These are phyloP conservation scores for Chymomyza procnemis DNA, from an alignment of 2,888 invertebrate genomes.

Conservation along the genomic window DNA sequence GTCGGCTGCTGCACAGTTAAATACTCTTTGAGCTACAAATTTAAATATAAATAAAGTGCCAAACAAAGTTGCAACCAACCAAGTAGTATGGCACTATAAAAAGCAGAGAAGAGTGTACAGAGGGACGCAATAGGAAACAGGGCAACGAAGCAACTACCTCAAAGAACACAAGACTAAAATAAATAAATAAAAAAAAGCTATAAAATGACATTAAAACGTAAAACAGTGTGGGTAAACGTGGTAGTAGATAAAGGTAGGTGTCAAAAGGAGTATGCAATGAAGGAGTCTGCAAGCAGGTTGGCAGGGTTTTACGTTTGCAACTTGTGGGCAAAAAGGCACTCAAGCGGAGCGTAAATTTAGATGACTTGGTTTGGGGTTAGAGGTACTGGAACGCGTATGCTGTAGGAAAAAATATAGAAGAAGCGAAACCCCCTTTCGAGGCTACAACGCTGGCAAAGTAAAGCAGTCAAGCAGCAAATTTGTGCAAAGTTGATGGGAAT, in stretches of 20 bases:
- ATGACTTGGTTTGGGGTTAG: background rate
- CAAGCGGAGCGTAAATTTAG: background rate
- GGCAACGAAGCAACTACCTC: conserved; percentile 11
- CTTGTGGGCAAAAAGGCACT: background rate
- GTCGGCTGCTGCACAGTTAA: conserved; percentile 46
- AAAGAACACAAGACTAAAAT: conserved; percentile 44
- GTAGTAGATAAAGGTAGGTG: conserved; percentile 30
- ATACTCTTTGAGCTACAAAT: conserved; percentile 69
- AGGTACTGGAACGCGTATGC: background rate
- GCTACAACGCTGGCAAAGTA: background rate
- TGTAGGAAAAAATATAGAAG: too few species aligned
- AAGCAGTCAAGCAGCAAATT: background rate
- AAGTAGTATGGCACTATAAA: conserved; percentile 33
- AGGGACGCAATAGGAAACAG: conserved; percentile 9
- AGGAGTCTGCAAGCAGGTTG: background rate
- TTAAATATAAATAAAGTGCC: conserved; percentile 72
- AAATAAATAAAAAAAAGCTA: conserved; percentile 70
- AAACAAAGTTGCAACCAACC: conserved; percentile 61
- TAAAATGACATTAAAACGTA: conserved; percentile 66
- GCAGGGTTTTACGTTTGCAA: background rate
- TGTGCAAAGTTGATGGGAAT: background rate
- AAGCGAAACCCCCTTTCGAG: too few species aligned
- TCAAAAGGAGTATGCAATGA: conserved; percentile 17
- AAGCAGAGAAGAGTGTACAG: conserved; percentile 22
- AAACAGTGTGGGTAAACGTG: conserved; percentile 37